Evolutionary conservation across 2,113 vertebrate species (phyloP).

Genomic region (Dolichallabes microphthalmus): DNA sequence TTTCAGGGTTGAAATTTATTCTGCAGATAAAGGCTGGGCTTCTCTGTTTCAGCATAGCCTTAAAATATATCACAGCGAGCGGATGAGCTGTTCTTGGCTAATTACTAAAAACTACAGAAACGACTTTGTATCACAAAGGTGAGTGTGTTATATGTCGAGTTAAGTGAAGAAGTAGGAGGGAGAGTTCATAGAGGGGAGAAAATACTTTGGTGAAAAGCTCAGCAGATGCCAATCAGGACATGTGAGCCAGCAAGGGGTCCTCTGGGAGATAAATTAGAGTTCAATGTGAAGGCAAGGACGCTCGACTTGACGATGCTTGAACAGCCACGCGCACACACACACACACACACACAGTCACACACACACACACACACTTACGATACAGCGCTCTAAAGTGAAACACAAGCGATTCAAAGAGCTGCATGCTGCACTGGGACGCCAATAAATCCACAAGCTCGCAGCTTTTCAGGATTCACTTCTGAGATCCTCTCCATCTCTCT

Average conservation of each 20-base stretch:
- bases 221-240: constrained; percentile 68
- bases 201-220: constrained; percentile 52
- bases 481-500: constrained; percentile 51
- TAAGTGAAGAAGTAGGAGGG: not conserved
- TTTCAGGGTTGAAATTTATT: constrained; percentile 14
- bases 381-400: constrained; percentile 63
- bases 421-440: constrained; percentile 61
- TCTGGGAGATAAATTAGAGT: constrained; percentile 66
- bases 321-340: constrained; percentile 40
- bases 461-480: constrained; percentile 56
- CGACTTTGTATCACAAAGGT: not conserved
- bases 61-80: not conserved
- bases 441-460: constrained; percentile 54
- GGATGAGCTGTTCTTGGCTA: not conserved
- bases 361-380: constrained; percentile 44
- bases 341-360: constrained; percentile 43
- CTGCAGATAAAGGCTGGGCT: not conserved
- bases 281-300: constrained; percentile 76
- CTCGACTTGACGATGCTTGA: constrained; percentile 55
- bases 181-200: constrained; percentile 5
- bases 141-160: constrained; percentile 27
- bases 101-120: not conserved
- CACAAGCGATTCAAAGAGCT: constrained; percentile 65
- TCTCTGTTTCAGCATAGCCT: not conserved
- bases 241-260: constrained; percentile 67